These are phyloP conservation scores for Onychomys torridus DNA, from an alignment of 2,797 vertebrate species.

Conservation along the genomic window DNA sequence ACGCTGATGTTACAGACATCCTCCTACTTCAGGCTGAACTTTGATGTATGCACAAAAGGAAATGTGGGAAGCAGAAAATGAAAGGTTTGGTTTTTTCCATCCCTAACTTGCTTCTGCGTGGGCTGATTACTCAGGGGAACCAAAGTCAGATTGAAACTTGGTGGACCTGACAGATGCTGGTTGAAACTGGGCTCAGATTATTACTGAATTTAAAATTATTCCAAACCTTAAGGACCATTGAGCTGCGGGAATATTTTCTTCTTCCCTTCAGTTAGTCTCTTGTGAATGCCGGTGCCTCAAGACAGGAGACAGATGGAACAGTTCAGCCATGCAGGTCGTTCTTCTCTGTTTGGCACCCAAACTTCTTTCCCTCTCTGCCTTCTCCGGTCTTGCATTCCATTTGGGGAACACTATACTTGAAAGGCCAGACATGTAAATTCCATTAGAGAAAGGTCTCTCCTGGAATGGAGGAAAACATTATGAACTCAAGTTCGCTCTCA, in stretches of 20 bases:
- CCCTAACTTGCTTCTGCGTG: slow-evolving; percentile 82
- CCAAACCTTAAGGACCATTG: slow-evolving; percentile 83
- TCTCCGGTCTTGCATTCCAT: slow-evolving; percentile 72
- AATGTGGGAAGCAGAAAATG: slow-evolving; percentile 83
- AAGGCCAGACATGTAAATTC: slow-evolving; percentile 72
- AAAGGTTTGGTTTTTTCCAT: slow-evolving; percentile 78
- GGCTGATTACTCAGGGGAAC: slow-evolving; percentile 85
- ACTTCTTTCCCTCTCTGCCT: slow-evolving; percentile 11
- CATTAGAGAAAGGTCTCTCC: slow-evolving; percentile 32
- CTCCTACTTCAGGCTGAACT: slow-evolving; percentile 78
- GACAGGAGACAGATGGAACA: slow-evolving; percentile 79
- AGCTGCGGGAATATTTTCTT: slow-evolving; percentile 70
- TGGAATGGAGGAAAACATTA: slow-evolving; percentile 28
- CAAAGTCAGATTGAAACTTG: slow-evolving; percentile 84
- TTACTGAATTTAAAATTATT: slow-evolving; percentile 85
- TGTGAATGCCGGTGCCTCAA: slow-evolving; percentile 79
- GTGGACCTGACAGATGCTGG: slow-evolving; percentile 80
- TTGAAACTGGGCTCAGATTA: slow-evolving; percentile 78
- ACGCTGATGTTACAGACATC: slow-evolving; percentile 64
- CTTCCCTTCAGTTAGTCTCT: slow-evolving; percentile 82
- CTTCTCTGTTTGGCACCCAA: slow-evolving; percentile 62
- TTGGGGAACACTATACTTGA: slow-evolving; percentile 55
- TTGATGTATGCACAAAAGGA: slow-evolving; percentile 75
- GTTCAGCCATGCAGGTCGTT: slow-evolving; percentile 64
- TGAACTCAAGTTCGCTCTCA: not conserved